Evolutionary conservation across 2,888 invertebrate species (phyloP), one percentile per base, ranked within the genome.

Genomic region (Cataglyphis albicans): DNA sequence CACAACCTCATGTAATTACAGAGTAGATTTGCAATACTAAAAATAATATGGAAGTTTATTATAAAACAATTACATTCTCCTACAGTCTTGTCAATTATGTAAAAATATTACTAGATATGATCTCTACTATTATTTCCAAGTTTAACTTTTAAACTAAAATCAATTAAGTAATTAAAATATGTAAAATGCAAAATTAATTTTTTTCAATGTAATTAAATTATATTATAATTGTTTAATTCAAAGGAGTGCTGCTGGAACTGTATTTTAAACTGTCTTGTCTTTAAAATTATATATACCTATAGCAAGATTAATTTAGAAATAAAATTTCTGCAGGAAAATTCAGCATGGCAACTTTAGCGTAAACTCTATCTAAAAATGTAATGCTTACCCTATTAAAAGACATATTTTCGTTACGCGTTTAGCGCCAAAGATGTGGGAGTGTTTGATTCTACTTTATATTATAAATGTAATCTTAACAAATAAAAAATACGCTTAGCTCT

Each of bases 331-430:
- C 18, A 70, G 59, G 29, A 70, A 61, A 78, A 70, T 80, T 70
- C 44, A 80, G 44, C 55, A 10, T 76, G 76, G 29, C 78, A 76
- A 76, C 68, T 67, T 76, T 68, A 76, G 78, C 65, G 12, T 80
- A 80, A 59, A 80, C 44, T 78, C 78, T 80, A 70, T 80, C 25
- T 70, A 25, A 80, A 59, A 59, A 59, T 80, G 70, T 70, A 70
- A 80, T 70, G 72, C 44, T 80, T 80, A 80, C 48, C 12, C 18
- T 35, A 48, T 76, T 65, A 70, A 21, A 15, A 76, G 41, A 32
- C 21, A 44, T 61, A 80, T 80, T 70, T 21, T 70, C 44, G 35
- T 59, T 41, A 48, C 25, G 44, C 25, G 21, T 70, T 80, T 61
- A 80, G 0, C 15, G 55, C 67, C 0, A 48, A 2, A 68, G 7